Evolutionary conservation across 2,888 invertebrate species (phyloP).

Genomic region (Leucoptera coffeella): DNA sequence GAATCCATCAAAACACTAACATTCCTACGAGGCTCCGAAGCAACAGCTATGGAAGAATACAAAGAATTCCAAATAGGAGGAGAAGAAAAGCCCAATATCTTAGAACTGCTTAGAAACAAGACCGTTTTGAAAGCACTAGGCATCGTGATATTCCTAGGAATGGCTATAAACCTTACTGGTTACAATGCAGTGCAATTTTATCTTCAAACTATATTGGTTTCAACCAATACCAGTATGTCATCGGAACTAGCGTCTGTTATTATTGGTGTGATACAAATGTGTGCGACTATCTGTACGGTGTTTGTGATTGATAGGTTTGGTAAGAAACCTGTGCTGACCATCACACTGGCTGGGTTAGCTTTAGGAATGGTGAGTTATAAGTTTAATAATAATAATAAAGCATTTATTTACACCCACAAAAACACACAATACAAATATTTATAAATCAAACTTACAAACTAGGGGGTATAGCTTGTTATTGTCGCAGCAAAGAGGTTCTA

Average conservation of each 20-base stretch:
- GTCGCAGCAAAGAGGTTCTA: too few species aligned
- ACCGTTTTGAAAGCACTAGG: slow-evolving; percentile 12
- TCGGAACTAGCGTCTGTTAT: slow-evolving; percentile 20
- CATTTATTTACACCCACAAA: too few species aligned
- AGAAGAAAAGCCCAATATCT: slow-evolving; percentile 7
- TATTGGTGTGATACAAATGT: slow-evolving; percentile 19
- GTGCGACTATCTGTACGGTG: slow-evolving; percentile 16
- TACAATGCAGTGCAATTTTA: slow-evolving; percentile 22
- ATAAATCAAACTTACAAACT: too few species aligned
- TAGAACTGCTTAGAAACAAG: slow-evolving; percentile 10
- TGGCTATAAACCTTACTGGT: slow-evolving; percentile 14
- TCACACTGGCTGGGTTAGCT: slow-evolving; percentile 12
- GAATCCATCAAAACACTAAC: slow-evolving; percentile 6
- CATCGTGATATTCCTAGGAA: slow-evolving; percentile 10
- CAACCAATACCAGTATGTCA: slow-evolving; percentile 17
- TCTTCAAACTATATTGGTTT: slow-evolving; percentile 21
- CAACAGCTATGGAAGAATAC: slow-evolving; percentile 6
- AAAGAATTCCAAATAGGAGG: slow-evolving; percentile 5
- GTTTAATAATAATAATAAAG: too few species aligned
- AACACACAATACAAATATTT: too few species aligned
- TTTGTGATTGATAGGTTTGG: slow-evolving; percentile 14
- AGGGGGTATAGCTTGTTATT: too few species aligned
- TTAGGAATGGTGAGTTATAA: slow-evolving; percentile 18
- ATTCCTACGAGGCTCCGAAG: slow-evolving; percentile 6
- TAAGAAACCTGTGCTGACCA: slow-evolving; percentile 13